phyloP scores from a whole-genome alignment of 1,140 invertebrate genomes.

The Chionoecetes opilio region DNA sequence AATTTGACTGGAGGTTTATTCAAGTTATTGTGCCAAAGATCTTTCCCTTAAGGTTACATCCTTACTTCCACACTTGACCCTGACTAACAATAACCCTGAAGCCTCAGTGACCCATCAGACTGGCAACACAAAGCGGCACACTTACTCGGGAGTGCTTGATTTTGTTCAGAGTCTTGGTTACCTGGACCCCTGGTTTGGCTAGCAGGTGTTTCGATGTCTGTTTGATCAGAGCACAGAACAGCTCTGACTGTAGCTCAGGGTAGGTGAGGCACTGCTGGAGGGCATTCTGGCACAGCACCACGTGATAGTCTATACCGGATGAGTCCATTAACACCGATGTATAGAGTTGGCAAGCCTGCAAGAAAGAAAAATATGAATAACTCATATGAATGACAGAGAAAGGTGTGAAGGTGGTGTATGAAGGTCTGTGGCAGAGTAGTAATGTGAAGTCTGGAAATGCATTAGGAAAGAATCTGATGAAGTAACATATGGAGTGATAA shows the following conservation, averaged over 20 bases:
- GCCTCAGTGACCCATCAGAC: slow-evolving; percentile 71
- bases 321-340: slow-evolving; percentile 97
- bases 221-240: slow-evolving; percentile 95
- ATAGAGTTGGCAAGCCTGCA: slow-evolving; percentile 95
- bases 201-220: slow-evolving; percentile 94
- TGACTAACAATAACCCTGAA: neutral
- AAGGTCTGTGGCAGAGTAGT: no score
- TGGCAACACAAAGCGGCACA: slow-evolving; percentile 81
- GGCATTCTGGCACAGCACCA: slow-evolving; percentile 96
- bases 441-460: no score
- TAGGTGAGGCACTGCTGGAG: slow-evolving; percentile 95
- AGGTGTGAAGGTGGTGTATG: neutral
- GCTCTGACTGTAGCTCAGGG: slow-evolving; percentile 95
- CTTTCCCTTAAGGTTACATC: neutral
- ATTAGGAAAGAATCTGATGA: no score
- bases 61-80: neutral
- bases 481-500: no score
- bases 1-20: neutral
- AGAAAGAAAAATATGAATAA: no score
- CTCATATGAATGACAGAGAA: no score
- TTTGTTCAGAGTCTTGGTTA: slow-evolving; percentile 87
- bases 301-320: slow-evolving; percentile 97
- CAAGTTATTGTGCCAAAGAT: neutral
- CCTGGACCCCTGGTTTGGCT: slow-evolving; percentile 95
- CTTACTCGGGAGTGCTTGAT: slow-evolving; percentile 86